Evolutionary conservation across 2,797 vertebrate genomes (phyloP).

Genomic region (Onychomys leucogaster): DNA sequence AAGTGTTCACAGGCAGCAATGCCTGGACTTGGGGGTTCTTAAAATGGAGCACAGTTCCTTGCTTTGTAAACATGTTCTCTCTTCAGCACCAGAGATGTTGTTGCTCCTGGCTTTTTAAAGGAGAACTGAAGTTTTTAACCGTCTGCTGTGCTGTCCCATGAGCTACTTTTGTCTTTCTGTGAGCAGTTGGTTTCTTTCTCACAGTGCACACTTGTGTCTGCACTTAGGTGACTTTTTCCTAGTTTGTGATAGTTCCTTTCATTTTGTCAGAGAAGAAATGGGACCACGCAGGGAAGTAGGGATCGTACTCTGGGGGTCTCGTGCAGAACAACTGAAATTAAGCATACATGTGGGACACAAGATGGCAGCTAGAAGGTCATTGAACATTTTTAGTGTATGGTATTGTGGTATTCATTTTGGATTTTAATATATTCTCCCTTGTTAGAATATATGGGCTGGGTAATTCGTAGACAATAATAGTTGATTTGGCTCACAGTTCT

Average conservation of each 20-base stretch:
- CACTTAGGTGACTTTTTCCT: neutral
- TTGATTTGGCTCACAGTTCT: neutral
- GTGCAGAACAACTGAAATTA: no score
- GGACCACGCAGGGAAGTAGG: no score
- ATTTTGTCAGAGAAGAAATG: neutral
- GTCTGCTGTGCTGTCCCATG: constrained; percentile 98
- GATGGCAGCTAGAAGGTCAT: neutral
- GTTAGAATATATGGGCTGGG: neutral
- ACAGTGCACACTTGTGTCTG: no score
- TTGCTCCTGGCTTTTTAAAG: constrained; percentile 96
- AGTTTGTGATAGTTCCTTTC: neutral
- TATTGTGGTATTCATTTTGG: neutral
- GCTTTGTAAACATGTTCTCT: constrained; percentile 99
- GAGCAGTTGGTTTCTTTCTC: constrained; percentile 92
- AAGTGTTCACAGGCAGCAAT: constrained; percentile 97
- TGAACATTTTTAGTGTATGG: neutral
- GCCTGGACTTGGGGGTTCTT: constrained; percentile 99
- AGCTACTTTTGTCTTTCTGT: constrained; percentile 99
- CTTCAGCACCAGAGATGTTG: constrained; percentile 98
- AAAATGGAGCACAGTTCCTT: constrained; percentile 98
- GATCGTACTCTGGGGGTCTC: neutral
- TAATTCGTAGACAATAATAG: neutral
- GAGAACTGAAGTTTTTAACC: constrained; percentile 98
- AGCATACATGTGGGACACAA: neutral
- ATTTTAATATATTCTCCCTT: neutral